Evolutionary conservation across 2,888 invertebrate genomes (phyloP), one percentile per base, ranked within the genome.

Genomic region (Pristionchus maxplancki): DNA sequence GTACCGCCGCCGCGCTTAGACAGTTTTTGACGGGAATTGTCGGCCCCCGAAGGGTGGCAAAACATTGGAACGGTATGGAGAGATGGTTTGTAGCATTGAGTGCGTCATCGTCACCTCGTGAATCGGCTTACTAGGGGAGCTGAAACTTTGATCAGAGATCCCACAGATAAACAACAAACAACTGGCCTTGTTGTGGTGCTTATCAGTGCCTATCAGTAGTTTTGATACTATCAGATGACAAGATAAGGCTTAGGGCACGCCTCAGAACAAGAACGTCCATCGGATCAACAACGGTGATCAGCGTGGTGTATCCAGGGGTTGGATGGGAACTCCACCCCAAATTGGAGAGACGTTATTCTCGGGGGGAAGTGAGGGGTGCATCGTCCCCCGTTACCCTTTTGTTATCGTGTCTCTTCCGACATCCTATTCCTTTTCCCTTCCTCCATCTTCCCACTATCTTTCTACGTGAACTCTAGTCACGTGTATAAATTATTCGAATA

Each of bases 331-430:
- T n/a, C n/a, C 58, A n/a, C 58, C 58, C 34, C 17, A 71, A 34
- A 37, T 37, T 34, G 15, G 71, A 34, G 71, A 34, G 71, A 34
- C 71, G 71, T 71, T 71, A 71, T 71, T 71, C 34, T 71, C 71
- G 71, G 71, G 37, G 34, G 24, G 71, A 71, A 24, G 67, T 67
- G 4, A 28, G 28, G 28, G 71, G 37, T 20, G 71, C 71, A 71
- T 58, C n/a, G 58, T n/a, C 58, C 58, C 58, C 58, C 24, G 71
- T 82, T 82, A 48, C 34, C 82, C 53, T 82, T 82, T 82, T 53
- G 53, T 53, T 82, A 82, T 53, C 82, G 48, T 48, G 74, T 34
- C 40, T 74, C 20, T 74, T n/a, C 34, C 74, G 3, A 15, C 28
- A 17, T 34, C 48, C 20, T 40, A 9, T 28, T 82, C 53, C 82